Base-by-base conservation (phyloP, 1,140 invertebrate genomes). In the Palaemon carinicauda region DNA sequence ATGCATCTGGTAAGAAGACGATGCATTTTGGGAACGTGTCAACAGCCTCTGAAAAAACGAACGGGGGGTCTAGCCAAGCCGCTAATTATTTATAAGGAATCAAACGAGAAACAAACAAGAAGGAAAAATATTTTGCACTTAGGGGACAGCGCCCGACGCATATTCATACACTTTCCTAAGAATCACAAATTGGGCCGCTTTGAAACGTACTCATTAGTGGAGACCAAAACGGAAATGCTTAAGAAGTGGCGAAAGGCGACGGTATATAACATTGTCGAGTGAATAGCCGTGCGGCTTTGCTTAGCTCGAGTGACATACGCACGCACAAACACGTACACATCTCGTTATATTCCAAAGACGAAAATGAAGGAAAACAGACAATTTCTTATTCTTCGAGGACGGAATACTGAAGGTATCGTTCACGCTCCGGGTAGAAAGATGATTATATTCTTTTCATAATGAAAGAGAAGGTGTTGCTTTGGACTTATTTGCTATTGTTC, bases 41-140 rank as follows among this genome's bases (percentile, higher is more conserved):
- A 17, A 19, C 33, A 17, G n/a, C 33, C 21, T 21, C 24, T 51
- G 33, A 15, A 52, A 50, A 27, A 21, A 31, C 15, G 17, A 31
- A n/a, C n/a, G 15, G 29, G 24, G 21, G 24, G 60, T 80, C 65
- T 74, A 82, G 81, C 71, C 73, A 74, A 56, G 69, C 51, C 69
- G 50, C 69, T 82, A 82, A 82, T 82, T 82, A 82, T 82, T 82
- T 82, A 82, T 82, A 75, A 82, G 54, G 81, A 82, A 82, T 82
- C 81, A 82, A 82, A 82, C 81, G 81, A 82, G 81, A 82, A 82
- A 82, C 81, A 82, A 82, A 82, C 81, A 82, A 56, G 81, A 82
- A 82, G 19, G 81, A 82, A 82, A 82, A 82, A 82, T 82, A 82
- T 82, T 82, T 82, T 82, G 81, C 81, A 82, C 81, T 82, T 75